Base-by-base conservation (phyloP, 2,797 vertebrate species). In the Betta splendens region DNA sequence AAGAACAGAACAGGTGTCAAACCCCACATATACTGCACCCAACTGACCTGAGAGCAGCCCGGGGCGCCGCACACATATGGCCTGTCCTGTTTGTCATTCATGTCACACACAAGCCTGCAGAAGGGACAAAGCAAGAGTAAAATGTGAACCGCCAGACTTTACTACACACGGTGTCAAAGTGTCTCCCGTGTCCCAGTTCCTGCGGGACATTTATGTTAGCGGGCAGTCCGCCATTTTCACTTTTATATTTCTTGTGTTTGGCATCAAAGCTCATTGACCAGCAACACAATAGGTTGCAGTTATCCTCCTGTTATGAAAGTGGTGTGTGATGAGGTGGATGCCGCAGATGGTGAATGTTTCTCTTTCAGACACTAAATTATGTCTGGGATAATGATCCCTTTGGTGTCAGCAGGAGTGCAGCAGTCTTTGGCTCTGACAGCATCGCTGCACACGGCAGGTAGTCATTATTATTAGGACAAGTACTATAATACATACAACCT, bases 1-100 rank as follows among this genome's bases (percentile, higher is more conserved):
- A n/a, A n/a, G n/a, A n/a, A n/a, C n/a, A n/a, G n/a, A n/a, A n/a
- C n/a, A n/a, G n/a, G n/a, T n/a, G n/a, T n/a, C n/a, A n/a, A 38
- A 48, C 37, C 66, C 47, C n/a, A 68, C 42, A 33, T 28, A 55
- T 17, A 40, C 12, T 62, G 56, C 33, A 37, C 35, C n/a, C 61
- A 52, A 75, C 94, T 94, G 88, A 99, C 97, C 95, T 98, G 96
- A 79, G 94, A 95, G 92, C 97, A 99, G 91, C 96, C 96, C 7
- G 94, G 95, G 80, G 96, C 95, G 87, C 92, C 91, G 93, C 96
- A 98, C 84, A 95, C 89, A 90, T 94, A 98, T 45, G 94, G 94
- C 93, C 95, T 93, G 86, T 96, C 94, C 94, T 95, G 95, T 92
- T 97, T 95, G 93, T 95, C 92, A 92, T 97, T 98, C 97, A 99